Conservation (phyloP, 2,797 vertebrate species). For the Leucoraja ocellata region DNA sequence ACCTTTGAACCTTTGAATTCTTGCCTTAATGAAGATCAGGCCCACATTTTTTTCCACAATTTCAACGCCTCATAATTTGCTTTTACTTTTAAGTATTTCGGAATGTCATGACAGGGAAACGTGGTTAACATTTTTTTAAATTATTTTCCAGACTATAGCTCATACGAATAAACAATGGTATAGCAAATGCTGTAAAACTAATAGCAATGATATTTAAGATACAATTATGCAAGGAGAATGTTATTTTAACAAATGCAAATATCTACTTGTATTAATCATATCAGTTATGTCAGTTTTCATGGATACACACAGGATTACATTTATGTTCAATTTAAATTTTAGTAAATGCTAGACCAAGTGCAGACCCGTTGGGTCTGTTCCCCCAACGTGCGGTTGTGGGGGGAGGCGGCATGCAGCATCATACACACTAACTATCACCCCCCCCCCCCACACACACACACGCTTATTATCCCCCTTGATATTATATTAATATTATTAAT, state of each 20-base stretch:
- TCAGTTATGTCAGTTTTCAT: neutral
- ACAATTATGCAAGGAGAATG: neutral
- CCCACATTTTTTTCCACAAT: neutral
- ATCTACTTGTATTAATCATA: neutral
- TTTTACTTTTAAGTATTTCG: neutral
- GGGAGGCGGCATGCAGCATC: too few species aligned
- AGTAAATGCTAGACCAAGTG: neutral
- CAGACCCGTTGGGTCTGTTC: too few species aligned
- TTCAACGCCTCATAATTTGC: neutral
- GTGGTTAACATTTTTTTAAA: neutral
- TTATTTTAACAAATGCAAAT: neutral
- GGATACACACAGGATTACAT: neutral
- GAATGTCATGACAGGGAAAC: neutral
- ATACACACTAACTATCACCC: too few species aligned
- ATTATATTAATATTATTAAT: too few species aligned
- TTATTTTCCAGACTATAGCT: neutral
- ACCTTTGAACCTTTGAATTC: too few species aligned
- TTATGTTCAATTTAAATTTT: constrained; percentile 1
- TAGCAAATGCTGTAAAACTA: neutral
- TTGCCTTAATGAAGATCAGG: neutral
- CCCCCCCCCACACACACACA: too few species aligned
- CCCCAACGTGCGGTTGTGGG: too few species aligned
- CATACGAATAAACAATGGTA: neutral
- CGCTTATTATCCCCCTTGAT: too few species aligned
- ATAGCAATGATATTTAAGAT: neutral